These are phyloP conservation scores for Barnardius zonarius DNA, from an alignment of 2,113 vertebrate species.

Conservation along the genomic window DNA sequence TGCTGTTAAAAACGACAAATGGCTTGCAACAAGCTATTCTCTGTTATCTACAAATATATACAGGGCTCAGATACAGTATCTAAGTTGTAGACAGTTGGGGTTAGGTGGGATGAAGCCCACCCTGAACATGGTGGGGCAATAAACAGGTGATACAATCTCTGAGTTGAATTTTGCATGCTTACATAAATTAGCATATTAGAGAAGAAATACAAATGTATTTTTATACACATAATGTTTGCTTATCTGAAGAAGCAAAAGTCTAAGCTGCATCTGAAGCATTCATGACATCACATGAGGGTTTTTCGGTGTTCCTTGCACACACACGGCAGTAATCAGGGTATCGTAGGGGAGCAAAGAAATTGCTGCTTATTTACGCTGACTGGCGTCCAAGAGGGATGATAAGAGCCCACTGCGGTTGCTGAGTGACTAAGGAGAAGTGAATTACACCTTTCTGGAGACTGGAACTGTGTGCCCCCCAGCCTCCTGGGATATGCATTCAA, in stretches of 20 bases:
- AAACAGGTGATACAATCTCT: not conserved
- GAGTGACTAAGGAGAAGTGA: not conserved
- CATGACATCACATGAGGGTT: rapidly evolving
- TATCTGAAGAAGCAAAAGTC: not conserved
- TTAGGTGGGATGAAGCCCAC: not conserved
- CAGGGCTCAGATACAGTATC: not conserved
- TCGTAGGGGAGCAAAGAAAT: not conserved
- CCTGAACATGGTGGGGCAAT: not conserved
- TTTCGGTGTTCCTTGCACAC: not conserved
- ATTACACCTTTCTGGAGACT: not conserved
- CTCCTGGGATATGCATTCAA: not conserved
- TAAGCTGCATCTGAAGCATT: not conserved
- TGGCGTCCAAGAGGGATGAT: not conserved
- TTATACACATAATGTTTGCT: not conserved
- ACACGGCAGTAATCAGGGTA: not conserved
- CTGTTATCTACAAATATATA: not conserved
- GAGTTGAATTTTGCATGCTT: not conserved
- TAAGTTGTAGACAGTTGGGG: not conserved
- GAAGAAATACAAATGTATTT: not conserved
- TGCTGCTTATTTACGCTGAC: not conserved
- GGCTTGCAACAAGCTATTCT: not conserved
- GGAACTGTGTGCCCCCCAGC: not conserved
- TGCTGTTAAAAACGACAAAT: not conserved
- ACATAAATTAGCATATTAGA: not conserved
- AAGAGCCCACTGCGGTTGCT: not conserved